Base-by-base conservation (phyloP, 2,888 invertebrate genomes). In the Melipona bicolor region DNA sequence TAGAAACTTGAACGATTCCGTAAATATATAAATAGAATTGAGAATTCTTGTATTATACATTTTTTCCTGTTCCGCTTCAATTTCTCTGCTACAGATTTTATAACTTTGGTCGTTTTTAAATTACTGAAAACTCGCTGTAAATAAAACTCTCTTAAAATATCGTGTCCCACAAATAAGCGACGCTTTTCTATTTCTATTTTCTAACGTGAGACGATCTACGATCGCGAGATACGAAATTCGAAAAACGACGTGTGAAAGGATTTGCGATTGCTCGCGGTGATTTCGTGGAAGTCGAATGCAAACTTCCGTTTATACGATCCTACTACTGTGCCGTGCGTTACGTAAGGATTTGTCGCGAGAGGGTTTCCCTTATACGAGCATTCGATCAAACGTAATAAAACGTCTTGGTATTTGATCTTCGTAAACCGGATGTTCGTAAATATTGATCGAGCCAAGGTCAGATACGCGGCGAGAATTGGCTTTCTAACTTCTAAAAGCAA, bases 401-500 rank as follows among this genome's bases (percentile, higher is more conserved):
- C 76, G 65, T 54, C 78, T 73, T 32, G 74, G 65, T 82, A 74
- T 87, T 86, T 85, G 77, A 76, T 83, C 72, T 79, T 73, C 72
- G 77, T 76, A 71, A 77, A 71, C 67, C 81, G 81, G 88, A 87
- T 88, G 78, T 88, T 79, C 88, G 88, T 86, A 89, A 86, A 88
- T 89, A 87, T 87, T 87, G 81, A 79, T 77, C 71, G 81, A 84
- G 81, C 78, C 86, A 81, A 90, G 89, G 87, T 82, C 86, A 86
- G 86, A 88, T 88, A 83, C 59, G 75, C 71, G 75, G 79, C 74
- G 79, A 74, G 72, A 80, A 75, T 79, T 74, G 87, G 88, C 88
- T 91, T 91, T 91, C 89, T 90, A 91, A 91, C 90, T 86, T 85
- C 68, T 84, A 85, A 89, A 76, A 86, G 83, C 84, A 87, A 88